Base-by-base conservation (phyloP, 1,140 invertebrate genomes). In the Battus philenor region DNA sequence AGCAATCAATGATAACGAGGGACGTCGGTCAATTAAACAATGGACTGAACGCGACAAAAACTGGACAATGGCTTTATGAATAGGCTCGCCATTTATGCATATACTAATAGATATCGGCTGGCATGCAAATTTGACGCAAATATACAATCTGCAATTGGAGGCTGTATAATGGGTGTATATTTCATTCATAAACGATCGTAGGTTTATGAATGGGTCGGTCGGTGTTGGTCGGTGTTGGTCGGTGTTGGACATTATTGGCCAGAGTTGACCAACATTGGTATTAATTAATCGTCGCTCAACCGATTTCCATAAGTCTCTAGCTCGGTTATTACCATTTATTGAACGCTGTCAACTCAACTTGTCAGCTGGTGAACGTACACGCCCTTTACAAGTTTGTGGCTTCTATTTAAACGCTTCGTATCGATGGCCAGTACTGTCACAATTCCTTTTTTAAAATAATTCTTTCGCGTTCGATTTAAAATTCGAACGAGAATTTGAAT, bases 121-220 rank as follows among this genome's bases (percentile, higher is more conserved):
- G 22, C 57, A 80, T 83, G 76, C 75, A 80, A 83, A 80, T 62
- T 58, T 58, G 58, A 63, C 80, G 58, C 59, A 54, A 26, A 55
- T 62, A 51, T 52, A 59, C 62, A 50, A 55, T 59, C 63, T 64
- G 67, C 65, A 59, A 71, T 63, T 66, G 59, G 61, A 63, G 59
- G 63, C 54, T 59, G 55, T 67, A 75, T 76, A 76, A 49, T 53
- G 50, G 51, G 58, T 66, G 60, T 58, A 41, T 49, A 58, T 68
- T 80, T 72, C 80, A 84, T 84, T 84, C 80, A 84, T 78, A 80
- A 80, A 68, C 64, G 68, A 69, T 60, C n/a, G 67, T 56, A 68
- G 54, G 59, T 66, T 77, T 75, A 74, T 84, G 80, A 81, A 84
- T 82, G 80, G 65, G 57, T 45, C 2, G 18, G 59, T 59, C n/a